Evolutionary conservation across 2,113 vertebrate species (phyloP).

Genomic region (Dipodomys stephensi): DNA sequence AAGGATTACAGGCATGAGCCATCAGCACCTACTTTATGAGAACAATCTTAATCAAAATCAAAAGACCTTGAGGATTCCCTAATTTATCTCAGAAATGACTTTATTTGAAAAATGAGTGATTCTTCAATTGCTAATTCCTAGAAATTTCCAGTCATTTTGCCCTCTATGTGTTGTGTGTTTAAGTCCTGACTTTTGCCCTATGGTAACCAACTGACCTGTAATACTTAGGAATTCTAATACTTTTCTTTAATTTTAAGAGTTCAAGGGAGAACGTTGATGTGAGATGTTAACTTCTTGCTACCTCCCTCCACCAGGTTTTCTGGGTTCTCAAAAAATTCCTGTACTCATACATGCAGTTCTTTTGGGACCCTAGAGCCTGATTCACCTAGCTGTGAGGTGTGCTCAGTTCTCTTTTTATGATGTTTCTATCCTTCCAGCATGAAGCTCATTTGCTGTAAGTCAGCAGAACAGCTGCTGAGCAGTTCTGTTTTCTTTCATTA

Average conservation of each 20-base stretch:
- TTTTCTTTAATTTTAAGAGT: not conserved
- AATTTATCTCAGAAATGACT: not conserved
- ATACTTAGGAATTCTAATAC: not conserved
- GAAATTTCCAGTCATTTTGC: not conserved
- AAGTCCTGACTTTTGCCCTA: constrained; percentile 6
- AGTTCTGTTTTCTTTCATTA: constrained; percentile 61
- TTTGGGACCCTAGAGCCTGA: not conserved
- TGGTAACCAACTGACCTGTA: not conserved
- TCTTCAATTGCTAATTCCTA: not conserved
- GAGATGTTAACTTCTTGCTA: not conserved
- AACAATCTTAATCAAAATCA: too few relatives aligned
- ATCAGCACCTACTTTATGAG: too few relatives aligned
- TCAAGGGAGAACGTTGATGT: not conserved
- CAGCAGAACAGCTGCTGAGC: constrained; percentile 47
- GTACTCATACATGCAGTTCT: not conserved
- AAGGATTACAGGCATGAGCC: too few relatives aligned
- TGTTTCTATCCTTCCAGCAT: not conserved
- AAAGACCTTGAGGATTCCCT: not conserved
- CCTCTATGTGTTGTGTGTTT: not conserved
- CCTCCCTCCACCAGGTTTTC: not conserved
- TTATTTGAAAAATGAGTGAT: constrained; percentile 8
- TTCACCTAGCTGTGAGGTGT: not conserved
- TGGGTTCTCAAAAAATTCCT: not conserved
- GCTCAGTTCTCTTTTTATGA: not conserved
- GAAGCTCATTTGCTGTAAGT: constrained; percentile 56